Conservation (phyloP, 2,797 vertebrate genomes). For the Falco biarmicus region DNA sequence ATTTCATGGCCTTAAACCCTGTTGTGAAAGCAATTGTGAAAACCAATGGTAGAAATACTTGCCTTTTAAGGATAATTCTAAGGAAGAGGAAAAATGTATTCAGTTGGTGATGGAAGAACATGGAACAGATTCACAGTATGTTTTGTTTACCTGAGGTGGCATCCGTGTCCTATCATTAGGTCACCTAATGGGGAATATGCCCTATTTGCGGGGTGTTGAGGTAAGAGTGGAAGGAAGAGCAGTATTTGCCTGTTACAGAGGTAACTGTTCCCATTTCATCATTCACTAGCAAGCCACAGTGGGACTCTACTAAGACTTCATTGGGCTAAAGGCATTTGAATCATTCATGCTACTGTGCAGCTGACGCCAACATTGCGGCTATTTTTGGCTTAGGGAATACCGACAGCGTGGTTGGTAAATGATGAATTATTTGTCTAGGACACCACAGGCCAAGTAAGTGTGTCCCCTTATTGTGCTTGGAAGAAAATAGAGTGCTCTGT, state of each 20-base stretch:
- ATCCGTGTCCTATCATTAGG: neutral
- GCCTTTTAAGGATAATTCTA: neutral
- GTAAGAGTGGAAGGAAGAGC: slow-evolving; percentile 30
- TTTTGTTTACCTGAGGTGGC: neutral
- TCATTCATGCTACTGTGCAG: neutral
- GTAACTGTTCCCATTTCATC: slow-evolving; percentile 12
- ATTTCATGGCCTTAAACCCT: neutral
- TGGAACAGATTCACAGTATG: neutral
- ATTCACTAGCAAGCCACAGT: neutral
- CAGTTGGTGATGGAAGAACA: neutral
- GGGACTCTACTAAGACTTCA: slow-evolving; percentile 16
- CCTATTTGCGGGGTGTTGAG: neutral
- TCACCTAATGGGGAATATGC: neutral
- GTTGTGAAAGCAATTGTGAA: neutral
- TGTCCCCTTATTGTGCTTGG: neutral
- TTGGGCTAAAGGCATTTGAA: neutral
- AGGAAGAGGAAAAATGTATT: neutral
- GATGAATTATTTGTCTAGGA: slow-evolving; percentile 38
- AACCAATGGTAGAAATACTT: neutral
- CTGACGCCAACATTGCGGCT: neutral
- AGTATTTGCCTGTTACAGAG: slow-evolving; percentile 20
- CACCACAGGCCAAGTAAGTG: slow-evolving; percentile 22
- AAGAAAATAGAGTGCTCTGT: neutral
- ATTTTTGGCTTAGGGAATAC: slow-evolving; percentile 4
- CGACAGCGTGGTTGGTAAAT: neutral